Conservation (phyloP, 2,888 invertebrate species). For the Podotricha telesiphe region DNA sequence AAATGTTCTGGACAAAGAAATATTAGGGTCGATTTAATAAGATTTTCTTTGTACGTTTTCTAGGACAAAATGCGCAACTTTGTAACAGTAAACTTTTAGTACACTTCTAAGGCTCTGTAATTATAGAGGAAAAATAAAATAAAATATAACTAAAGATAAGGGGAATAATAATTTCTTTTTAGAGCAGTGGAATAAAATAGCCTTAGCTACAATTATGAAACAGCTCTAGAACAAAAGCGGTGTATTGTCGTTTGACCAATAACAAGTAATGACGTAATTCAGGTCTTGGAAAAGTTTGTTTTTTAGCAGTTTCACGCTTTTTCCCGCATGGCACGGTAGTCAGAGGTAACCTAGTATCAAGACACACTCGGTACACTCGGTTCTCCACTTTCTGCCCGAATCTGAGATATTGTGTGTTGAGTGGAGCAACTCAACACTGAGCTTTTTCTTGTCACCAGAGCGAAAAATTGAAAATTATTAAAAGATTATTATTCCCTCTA, state of each 20-base stretch:
- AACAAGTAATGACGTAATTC: background rate
- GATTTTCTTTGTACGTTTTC: slow-evolving; percentile 30
- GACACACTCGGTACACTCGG: no score
- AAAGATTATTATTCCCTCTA: no score
- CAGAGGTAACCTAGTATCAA: no score
- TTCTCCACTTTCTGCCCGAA: no score
- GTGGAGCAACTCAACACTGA: no score
- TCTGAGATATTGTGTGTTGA: no score
- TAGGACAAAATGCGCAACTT: slow-evolving; percentile 26
- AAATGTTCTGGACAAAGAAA: slow-evolving; percentile 22
- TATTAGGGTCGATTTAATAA: slow-evolving; percentile 29
- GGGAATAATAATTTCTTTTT: background rate
- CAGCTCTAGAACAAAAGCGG: background rate
- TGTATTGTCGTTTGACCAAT: background rate
- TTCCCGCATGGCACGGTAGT: no score
- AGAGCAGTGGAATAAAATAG: background rate
- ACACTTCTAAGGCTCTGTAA: slow-evolving; percentile 9
- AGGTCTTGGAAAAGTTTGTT: no score
- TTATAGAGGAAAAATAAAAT: background rate
- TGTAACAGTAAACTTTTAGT: slow-evolving; percentile 14
- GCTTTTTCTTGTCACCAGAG: no score
- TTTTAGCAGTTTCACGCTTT: no score
- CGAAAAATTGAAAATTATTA: no score
- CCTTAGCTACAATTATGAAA: background rate
- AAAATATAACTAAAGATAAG: slow-evolving; percentile 6